These are phyloP conservation scores for Chromis chromis DNA, from an alignment of 2,797 vertebrate species.

Conservation along the genomic window DNA sequence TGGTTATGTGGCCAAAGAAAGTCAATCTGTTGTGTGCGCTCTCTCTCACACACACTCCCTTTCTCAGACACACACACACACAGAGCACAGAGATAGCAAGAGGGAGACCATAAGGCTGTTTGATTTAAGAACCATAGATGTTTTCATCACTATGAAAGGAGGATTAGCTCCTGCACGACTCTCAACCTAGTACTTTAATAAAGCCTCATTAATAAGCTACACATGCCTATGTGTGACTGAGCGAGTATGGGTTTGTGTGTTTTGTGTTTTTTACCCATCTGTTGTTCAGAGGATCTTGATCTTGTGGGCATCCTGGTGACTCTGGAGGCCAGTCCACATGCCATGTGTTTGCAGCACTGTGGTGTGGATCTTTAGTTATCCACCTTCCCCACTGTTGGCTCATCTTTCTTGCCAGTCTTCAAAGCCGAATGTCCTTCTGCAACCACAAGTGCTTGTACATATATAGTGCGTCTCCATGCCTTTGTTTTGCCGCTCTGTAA, in stretches of 20 bases:
- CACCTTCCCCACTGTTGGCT: constrained; percentile 8
- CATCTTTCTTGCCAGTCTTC: constrained; percentile 21
- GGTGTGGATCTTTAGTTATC: constrained; percentile 41
- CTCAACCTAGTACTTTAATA: constrained; percentile 68
- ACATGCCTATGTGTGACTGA: constrained; percentile 19
- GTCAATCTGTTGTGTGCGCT: constrained; percentile 74
- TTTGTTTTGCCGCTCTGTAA: constrained; percentile 41
- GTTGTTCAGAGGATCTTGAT: constrained; percentile 64
- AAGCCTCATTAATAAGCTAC: constrained; percentile 74
- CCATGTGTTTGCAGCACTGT: constrained; percentile 35
- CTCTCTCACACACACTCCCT: constrained; percentile 16
- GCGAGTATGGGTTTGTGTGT: constrained; percentile 13
- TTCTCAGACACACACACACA: constrained; percentile 31
- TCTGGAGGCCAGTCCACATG: constrained; percentile 50
- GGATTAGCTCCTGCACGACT: constrained; percentile 71
- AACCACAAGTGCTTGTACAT: constrained; percentile 30
- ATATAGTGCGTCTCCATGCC: constrained; percentile 18
- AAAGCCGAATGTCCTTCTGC: constrained; percentile 29
- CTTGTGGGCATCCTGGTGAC: constrained; percentile 56
- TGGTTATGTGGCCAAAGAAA: constrained; percentile 80
- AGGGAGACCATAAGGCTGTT: constrained; percentile 68
- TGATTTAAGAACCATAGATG: constrained; percentile 76
- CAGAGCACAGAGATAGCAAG: constrained; percentile 53
- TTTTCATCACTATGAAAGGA: constrained; percentile 74
- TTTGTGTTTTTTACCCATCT: constrained; percentile 49